Percentiles rank a stretch among this genome's conserved stretches.
Conservation (phyloP, 2,797 vertebrate species). For the Argentina silus region DNA sequence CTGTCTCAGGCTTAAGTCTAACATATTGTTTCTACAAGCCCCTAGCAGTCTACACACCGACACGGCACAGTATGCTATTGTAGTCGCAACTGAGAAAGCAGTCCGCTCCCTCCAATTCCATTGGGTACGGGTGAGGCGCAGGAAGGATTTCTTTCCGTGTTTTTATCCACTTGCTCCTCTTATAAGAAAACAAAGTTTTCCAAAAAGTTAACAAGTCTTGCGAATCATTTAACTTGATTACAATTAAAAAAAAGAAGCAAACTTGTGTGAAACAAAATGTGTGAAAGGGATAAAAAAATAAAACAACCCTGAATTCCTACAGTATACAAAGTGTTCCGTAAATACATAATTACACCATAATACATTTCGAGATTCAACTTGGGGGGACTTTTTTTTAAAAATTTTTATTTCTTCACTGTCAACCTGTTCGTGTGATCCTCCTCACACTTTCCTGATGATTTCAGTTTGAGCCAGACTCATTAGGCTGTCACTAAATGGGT, state of each 20-base stretch:
- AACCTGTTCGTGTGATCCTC: conserved; percentile 63
- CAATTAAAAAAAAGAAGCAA: background rate
- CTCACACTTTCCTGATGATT: conserved; percentile 67
- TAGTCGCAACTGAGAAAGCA: background rate
- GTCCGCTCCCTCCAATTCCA: background rate
- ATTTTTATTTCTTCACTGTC: conserved; percentile 59
- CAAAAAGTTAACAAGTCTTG: background rate
- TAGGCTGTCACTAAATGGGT: conserved; percentile 79
- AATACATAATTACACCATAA: conserved; percentile 45
- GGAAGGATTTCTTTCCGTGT: background rate
- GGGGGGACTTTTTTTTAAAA: conserved; percentile 36
- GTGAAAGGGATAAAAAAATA: conserved; percentile 26
- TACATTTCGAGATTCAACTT: conserved; percentile 55
- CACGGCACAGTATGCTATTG: background rate
- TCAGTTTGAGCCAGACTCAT: conserved; percentile 74
- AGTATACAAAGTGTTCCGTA: conserved; percentile 30
- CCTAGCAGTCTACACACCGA: conserved; percentile 52
- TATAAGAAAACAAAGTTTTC: background rate
- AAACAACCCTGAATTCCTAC: too few species aligned
- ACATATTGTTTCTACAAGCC: conserved; percentile 74
- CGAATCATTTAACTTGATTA: background rate
- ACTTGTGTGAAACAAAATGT: conserved; percentile 8
- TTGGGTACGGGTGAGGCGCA: background rate
- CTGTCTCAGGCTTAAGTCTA: conserved; percentile 70
- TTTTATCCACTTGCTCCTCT: background rate